phyloP scores from a whole-genome alignment of 2,113 vertebrate species.

The Archilochus colubris region DNA sequence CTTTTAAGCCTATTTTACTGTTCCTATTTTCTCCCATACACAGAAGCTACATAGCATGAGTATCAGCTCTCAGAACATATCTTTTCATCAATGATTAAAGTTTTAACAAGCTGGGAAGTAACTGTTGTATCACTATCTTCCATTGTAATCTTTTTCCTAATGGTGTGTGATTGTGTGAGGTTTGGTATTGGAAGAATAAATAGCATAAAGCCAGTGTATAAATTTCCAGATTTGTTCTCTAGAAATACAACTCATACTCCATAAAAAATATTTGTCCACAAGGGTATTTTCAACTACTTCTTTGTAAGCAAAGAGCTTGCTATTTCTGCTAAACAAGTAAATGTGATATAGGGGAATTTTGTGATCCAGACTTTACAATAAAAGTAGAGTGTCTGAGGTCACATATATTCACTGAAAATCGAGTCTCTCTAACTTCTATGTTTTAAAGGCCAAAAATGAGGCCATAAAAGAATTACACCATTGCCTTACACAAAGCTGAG shows the following conservation, averaged over 20 bases:
- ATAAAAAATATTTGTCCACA: background rate
- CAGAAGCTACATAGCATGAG: background rate
- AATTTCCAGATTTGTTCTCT: background rate
- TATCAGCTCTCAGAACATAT: background rate
- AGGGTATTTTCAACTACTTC: background rate
- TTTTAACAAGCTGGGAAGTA: background rate
- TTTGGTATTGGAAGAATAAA: background rate
- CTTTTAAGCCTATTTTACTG: background rate
- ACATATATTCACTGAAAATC: background rate
- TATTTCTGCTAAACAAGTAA: background rate
- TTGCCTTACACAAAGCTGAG: background rate
- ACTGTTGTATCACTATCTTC: background rate
- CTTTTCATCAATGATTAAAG: background rate
- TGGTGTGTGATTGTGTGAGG: background rate
- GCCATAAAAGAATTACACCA: background rate
- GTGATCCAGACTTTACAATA: background rate
- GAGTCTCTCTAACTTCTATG: background rate
- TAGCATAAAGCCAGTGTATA: background rate
- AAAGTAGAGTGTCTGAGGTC: background rate
- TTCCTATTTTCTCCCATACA: background rate
- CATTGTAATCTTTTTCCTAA: background rate
- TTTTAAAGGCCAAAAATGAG: background rate
- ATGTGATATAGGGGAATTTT: background rate
- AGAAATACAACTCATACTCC: background rate
- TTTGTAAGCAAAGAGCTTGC: background rate